Evolutionary conservation across 1,140 invertebrate species (phyloP).

Genomic region (Hyposmocoma kahamanoa): DNA sequence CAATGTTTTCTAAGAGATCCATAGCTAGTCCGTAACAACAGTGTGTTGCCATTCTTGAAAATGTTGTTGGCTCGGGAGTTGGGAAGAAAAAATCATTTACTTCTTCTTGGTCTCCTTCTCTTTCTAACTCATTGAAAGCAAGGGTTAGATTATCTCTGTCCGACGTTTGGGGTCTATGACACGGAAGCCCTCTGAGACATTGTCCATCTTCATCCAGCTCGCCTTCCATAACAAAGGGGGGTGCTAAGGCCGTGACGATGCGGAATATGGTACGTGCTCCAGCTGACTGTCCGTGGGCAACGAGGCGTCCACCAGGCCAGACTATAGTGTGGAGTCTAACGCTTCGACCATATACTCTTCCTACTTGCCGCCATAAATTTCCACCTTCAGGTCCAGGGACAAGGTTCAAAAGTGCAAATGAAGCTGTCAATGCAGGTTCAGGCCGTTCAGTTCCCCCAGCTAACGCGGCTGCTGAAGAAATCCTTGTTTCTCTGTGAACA

Average conservation of each 20-base stretch:
- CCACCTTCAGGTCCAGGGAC: slow-evolving; percentile 68
- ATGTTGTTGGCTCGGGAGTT: slow-evolving; percentile 49
- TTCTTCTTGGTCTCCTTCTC: slow-evolving; percentile 70
- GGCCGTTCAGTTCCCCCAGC: slow-evolving; percentile 73
- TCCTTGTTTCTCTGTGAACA: slow-evolving; percentile 54
- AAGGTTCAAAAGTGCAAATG: slow-evolving; percentile 80
- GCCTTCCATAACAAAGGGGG: slow-evolving; percentile 90
- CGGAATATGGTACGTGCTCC: slow-evolving; percentile 81
- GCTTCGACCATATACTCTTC: slow-evolving; percentile 81
- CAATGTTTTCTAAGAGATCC: slow-evolving; percentile 89
- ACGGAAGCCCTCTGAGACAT: slow-evolving; percentile 81
- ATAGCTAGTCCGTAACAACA: slow-evolving; percentile 94
- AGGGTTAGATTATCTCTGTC: slow-evolving; percentile 81
- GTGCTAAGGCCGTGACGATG: slow-evolving; percentile 90
- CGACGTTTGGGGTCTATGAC: slow-evolving; percentile 80
- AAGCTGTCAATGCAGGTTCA: slow-evolving; percentile 76
- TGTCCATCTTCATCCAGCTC: slow-evolving; percentile 83
- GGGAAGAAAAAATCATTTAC: slow-evolving; percentile 66
- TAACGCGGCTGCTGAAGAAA: slow-evolving; percentile 42
- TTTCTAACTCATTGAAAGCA: slow-evolving; percentile 79
- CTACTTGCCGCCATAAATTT: slow-evolving; percentile 83
- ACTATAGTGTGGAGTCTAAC: slow-evolving; percentile 89
- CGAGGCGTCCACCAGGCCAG: slow-evolving; percentile 89
- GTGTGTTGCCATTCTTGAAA: slow-evolving; percentile 74
- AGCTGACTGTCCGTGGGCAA: slow-evolving; percentile 80